phyloP scores from a whole-genome alignment of 64 coral and sea anemone species.

The Acropora tenuis region DNA sequence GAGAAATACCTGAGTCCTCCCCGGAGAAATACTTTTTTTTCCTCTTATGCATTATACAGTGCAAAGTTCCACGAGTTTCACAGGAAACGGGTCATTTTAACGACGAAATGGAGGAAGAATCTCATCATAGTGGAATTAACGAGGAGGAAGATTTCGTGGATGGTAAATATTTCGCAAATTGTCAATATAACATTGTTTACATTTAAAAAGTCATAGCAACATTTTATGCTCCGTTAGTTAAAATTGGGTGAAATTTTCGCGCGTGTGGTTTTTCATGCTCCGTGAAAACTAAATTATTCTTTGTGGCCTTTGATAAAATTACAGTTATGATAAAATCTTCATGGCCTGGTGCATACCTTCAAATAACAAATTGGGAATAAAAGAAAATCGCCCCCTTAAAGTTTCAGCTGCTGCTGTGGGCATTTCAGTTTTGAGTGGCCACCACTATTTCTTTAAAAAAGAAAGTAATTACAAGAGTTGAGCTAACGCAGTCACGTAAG shows the following conservation, averaged over 20 bases:
- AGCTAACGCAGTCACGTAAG: no score
- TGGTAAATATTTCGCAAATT: not conserved
- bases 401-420: no score
- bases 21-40: not conserved
- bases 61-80: not conserved
- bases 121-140: not conserved
- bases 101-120: conserved; percentile 15
- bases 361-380: no score
- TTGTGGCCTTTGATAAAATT: no score
- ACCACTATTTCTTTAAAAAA: no score
- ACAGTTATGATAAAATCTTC: no score
- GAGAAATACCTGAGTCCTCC: not conserved
- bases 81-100: not conserved
- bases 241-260: not conserved
- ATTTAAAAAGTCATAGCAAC: not conserved
- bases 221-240: no score
- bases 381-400: no score
- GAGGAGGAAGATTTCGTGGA: conserved; percentile 28
- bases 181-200: not conserved
- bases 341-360: no score
- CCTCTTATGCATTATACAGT: no score
- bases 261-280: not conserved
- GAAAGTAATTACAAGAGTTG: no score
- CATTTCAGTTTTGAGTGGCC: no score
- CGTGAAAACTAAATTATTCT: not conserved